A percentile compares a stretch with the other conserved stretches of the same genome.
These are phyloP conservation scores for Thelaira solivaga DNA, from an alignment of 2,888 invertebrate species.

Conservation along the genomic window DNA sequence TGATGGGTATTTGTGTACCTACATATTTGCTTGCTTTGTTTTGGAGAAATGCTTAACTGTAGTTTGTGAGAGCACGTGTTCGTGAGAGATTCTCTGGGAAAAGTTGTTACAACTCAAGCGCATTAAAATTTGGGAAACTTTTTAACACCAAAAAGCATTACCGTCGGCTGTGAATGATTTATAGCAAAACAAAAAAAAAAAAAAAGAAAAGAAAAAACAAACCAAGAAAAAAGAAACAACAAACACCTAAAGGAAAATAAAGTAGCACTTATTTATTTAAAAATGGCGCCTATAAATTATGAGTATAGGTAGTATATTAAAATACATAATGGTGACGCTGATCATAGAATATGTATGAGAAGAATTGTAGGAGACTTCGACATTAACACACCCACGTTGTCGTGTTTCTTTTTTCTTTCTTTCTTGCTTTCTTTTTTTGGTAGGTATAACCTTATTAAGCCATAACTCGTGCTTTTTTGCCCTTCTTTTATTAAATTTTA, in stretches of 20 bases:
- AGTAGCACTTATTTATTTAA: slow-evolving; percentile 12
- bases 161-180: slow-evolving; percentile 42
- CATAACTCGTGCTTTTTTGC: slow-evolving; percentile 16
- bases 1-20: too few relatives aligned
- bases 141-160: slow-evolving; percentile 9
- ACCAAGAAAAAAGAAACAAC: not conserved
- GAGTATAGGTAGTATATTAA: slow-evolving; percentile 26
- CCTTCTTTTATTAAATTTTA: slow-evolving; percentile 41
- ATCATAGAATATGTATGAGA: slow-evolving; percentile 16
- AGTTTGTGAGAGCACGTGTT: slow-evolving; percentile 55
- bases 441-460: slow-evolving; percentile 38
- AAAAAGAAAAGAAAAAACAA: too few relatives aligned
- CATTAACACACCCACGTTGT: slow-evolving; percentile 43
- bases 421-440: not conserved
- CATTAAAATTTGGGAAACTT: slow-evolving; percentile 57
- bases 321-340: slow-evolving; percentile 25
- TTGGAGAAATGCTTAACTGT: slow-evolving; percentile 43
- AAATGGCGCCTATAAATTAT: slow-evolving; percentile 58
- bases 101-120: slow-evolving; percentile 46
- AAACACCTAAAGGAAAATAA: slow-evolving; percentile 9
- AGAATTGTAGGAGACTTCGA: slow-evolving; percentile 13
- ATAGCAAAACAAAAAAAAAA: not conserved
- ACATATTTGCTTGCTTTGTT: slow-evolving; percentile 28
- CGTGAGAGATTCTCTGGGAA: slow-evolving; percentile 47
- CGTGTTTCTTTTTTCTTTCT: not conserved